Conservation (phyloP, 2,888 invertebrate genomes). For the Oscheius sp. region DNA sequence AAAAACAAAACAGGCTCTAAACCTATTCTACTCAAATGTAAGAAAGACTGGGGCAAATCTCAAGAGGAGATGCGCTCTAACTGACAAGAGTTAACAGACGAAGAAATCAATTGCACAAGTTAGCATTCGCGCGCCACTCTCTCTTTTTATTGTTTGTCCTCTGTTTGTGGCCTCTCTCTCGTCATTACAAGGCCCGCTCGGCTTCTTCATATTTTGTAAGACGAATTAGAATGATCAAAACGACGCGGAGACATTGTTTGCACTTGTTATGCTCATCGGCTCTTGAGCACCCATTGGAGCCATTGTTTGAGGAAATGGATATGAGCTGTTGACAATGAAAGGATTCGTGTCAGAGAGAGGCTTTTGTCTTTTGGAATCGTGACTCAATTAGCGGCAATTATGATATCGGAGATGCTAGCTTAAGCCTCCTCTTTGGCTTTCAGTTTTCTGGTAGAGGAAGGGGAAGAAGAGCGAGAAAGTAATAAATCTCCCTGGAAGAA, state of each 20-base stretch:
- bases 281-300: constrained; percentile 9
- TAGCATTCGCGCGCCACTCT: not conserved
- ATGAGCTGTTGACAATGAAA: not conserved
- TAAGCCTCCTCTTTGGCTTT: not conserved
- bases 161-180: constrained; percentile 7
- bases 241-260: not conserved
- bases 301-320: constrained; percentile 28
- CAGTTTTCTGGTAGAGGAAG: not conserved
- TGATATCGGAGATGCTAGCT: not conserved
- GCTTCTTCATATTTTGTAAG: not conserved
- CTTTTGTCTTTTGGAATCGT: not conserved
- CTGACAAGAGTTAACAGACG: too few species aligned
- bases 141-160: constrained; percentile 23
- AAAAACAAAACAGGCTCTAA: not conserved
- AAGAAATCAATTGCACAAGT: constrained; percentile 3
- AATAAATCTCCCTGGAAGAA: constrained; percentile 13
- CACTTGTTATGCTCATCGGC: not conserved
- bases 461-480: constrained; percentile 22
- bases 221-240: not conserved
- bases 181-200: not conserved
- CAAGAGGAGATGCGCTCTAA: too few species aligned
- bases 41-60: too few species aligned
- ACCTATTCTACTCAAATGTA: not conserved
- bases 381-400: not conserved
- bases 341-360: not conserved